Percentiles rank a stretch among this genome's conserved stretches.
Evolutionary conservation across 2,797 vertebrate species (phyloP).

Genomic region (Ataeniobius toweri): DNA sequence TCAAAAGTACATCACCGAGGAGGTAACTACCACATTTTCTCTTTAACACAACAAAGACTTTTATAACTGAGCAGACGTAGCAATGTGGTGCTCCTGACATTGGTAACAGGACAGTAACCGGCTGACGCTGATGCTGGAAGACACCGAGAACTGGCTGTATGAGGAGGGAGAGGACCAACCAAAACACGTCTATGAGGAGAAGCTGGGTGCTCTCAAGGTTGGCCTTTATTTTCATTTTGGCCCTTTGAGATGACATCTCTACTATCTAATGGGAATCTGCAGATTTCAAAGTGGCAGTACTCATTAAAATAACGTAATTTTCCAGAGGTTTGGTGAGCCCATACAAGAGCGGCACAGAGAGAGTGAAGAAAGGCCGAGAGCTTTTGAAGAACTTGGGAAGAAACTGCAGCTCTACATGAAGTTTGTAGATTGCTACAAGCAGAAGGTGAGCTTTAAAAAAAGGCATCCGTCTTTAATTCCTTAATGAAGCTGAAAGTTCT

Average conservation of each 20-base stretch:
- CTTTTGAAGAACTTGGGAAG: conserved; percentile 91
- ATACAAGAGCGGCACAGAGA: conserved; percentile 91
- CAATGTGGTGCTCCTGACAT: not conserved
- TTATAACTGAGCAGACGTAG: not conserved
- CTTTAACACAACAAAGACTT: not conserved
- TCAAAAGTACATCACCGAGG: conserved; percentile 88
- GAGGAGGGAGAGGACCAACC: conserved; percentile 95
- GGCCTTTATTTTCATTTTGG: conserved; percentile 8
- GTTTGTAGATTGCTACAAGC: conserved; percentile 89
- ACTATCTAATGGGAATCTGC: no score
- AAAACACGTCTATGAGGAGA: conserved; percentile 92
- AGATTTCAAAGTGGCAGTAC: not conserved
- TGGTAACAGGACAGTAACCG: conserved; percentile 84
- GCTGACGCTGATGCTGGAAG: conserved; percentile 87
- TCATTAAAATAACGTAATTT: conserved; percentile 2
- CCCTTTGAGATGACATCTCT: not conserved
- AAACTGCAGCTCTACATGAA: conserved; percentile 93
- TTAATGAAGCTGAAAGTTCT: not conserved
- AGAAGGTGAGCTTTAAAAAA: conserved; percentile 81
- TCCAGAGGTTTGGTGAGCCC: conserved; percentile 89
- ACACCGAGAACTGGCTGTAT: conserved; percentile 95
- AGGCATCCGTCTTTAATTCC: not conserved
- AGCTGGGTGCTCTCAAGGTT: conserved; percentile 89
- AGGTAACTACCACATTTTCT: conserved; percentile 75
- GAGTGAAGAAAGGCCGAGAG: conserved; percentile 91